Evolutionary conservation across 2,113 vertebrate genomes (phyloP).

Genomic region (Rattus rattus): DNA sequence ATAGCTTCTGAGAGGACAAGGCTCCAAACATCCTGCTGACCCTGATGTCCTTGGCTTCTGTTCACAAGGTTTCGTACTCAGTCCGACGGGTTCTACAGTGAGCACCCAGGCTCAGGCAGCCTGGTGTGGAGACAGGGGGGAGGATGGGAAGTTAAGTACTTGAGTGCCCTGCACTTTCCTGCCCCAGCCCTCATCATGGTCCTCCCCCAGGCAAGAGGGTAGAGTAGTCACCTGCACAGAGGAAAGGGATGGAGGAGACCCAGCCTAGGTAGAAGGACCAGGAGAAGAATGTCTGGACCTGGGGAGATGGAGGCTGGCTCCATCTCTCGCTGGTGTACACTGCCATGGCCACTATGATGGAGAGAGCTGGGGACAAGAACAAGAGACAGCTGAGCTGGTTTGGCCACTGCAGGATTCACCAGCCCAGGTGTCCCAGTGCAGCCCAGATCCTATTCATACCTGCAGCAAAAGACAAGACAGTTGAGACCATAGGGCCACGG

Average conservation of each 20-base stretch:
- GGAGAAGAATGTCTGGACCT: conserved; percentile 64
- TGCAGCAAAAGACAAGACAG: conserved; percentile 23
- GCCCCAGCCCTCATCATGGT: neutral
- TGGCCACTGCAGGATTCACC: neutral
- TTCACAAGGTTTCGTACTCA: conserved; percentile 53
- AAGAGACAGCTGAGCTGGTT: neutral
- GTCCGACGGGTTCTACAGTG: neutral
- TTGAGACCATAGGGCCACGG: neutral
- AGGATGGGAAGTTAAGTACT: neutral
- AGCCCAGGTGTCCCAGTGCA: accelerated
- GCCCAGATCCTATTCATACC: neutral
- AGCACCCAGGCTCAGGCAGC: conserved; percentile 51
- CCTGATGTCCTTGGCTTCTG: neutral
- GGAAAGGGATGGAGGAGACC: neutral
- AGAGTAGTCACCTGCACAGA: conserved; percentile 60
- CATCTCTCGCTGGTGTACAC: conserved; percentile 63
- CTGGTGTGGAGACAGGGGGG: neutral
- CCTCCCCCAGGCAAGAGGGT: neutral
- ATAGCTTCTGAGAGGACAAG: accelerated
- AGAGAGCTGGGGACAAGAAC: conserved; percentile 33
- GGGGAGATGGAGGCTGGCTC: accelerated
- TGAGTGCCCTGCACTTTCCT: neutral
- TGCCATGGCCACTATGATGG: conserved; percentile 25
- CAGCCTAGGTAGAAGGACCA: conserved; percentile 82
- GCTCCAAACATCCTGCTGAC: neutral